Percentiles rank a stretch among this genome's conserved stretches.
These are phyloP conservation scores for Cochlearius cochlearius DNA, from an alignment of 2,113 vertebrate species.

Conservation along the genomic window DNA sequence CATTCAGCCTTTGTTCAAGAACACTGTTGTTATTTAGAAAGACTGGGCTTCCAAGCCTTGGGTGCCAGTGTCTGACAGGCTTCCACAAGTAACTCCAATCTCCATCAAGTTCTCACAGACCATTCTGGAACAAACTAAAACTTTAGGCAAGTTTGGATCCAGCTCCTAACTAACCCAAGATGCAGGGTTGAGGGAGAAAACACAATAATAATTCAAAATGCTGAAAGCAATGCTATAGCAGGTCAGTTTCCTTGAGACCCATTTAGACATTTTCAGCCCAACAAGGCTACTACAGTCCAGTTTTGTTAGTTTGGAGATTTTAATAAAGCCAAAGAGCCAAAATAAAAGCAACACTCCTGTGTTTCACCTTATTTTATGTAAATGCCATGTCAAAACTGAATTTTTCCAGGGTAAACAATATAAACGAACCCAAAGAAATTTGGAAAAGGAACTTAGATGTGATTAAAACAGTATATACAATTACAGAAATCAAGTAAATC, in stretches of 20 bases:
- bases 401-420: neutral
- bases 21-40: neutral
- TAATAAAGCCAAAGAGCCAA: neutral
- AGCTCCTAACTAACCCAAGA: neutral
- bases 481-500: neutral
- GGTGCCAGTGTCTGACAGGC: neutral
- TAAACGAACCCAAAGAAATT: neutral
- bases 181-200: neutral
- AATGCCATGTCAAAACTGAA: neutral
- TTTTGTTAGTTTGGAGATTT: neutral
- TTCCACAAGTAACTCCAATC: neutral
- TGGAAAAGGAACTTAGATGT: neutral
- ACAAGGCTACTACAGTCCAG: neutral
- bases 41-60: neutral
- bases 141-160: neutral
- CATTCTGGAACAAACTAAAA: neutral
- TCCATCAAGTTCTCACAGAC: neutral
- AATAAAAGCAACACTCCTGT: neutral
- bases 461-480: neutral
- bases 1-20: neutral
- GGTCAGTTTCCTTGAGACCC: neutral
- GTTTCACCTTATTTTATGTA: neutral
- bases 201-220: neutral
- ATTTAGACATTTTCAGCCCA: neutral
- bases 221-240: neutral